These are phyloP conservation scores for Scelioninae gen. 2 DNA, from an alignment of 2,888 invertebrate species.

Conservation along the genomic window DNA sequence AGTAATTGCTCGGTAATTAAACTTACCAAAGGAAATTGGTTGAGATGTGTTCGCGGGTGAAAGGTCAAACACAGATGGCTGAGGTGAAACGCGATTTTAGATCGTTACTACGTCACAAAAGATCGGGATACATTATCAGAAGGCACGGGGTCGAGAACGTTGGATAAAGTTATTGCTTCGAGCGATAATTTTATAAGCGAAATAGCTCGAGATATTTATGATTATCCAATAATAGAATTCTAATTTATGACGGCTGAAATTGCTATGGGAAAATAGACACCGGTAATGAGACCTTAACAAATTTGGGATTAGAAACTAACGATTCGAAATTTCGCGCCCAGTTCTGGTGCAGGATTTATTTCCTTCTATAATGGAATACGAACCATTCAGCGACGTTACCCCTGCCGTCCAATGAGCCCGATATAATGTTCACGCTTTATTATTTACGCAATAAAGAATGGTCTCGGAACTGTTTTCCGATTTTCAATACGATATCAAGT, in stretches of 20 bases:
- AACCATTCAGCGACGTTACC: too few relatives aligned
- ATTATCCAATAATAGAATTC: slow-evolving; percentile 3
- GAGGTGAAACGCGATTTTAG: slow-evolving; percentile 47
- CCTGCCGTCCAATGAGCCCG: too few relatives aligned
- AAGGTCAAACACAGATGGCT: slow-evolving; percentile 36
- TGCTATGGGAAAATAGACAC: too few relatives aligned
- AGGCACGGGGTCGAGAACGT: neutral
- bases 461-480: too few relatives aligned
- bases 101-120: slow-evolving; percentile 20
- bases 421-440: too few relatives aligned
- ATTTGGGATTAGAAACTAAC: too few relatives aligned
- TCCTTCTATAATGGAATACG: too few relatives aligned
- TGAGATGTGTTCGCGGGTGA: slow-evolving; percentile 25
- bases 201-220: neutral
- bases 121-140: slow-evolving; percentile 18
- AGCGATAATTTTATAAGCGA: slow-evolving; percentile 11
- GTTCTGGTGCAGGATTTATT: too few relatives aligned
- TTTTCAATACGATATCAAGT: too few relatives aligned
- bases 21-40: slow-evolving; percentile 5
- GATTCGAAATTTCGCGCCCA: too few relatives aligned
- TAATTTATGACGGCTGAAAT: neutral
- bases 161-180: slow-evolving; percentile 13
- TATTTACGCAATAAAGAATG: too few relatives aligned
- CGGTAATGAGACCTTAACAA: too few relatives aligned
- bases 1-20: slow-evolving; percentile 45